Conservation (phyloP, 2,797 vertebrate species). For the Podarcis siculus region DNA sequence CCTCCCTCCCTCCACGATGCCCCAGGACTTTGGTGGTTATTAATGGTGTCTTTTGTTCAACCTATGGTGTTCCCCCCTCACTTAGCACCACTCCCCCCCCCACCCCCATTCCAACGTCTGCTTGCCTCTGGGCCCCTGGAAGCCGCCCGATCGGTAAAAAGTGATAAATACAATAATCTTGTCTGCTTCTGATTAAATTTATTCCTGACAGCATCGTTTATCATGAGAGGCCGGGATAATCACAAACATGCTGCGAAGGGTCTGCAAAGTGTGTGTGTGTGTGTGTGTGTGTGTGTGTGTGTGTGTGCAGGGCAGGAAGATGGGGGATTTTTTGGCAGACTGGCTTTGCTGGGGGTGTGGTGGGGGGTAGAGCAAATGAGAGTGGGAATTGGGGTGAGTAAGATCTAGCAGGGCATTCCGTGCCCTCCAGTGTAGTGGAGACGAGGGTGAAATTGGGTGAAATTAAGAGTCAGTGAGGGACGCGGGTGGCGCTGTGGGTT, state of each 20-base stretch:
- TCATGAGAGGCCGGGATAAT: constrained; percentile 60
- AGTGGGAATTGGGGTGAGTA: neutral
- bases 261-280: neutral
- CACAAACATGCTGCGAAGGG: constrained; percentile 34
- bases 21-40: constrained; percentile 34
- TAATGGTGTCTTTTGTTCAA: constrained; percentile 45
- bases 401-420: neutral
- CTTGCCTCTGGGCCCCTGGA: constrained; percentile 33
- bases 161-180: constrained; percentile 62
- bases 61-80: constrained; percentile 7
- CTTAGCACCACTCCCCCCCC: neutral
- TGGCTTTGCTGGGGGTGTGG: neutral
- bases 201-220: constrained; percentile 67
- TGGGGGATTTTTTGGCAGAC: rapidly evolving
- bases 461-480: neutral
- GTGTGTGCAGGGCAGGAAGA: neutral
- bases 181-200: constrained; percentile 66
- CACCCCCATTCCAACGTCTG: neutral
- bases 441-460: neutral
- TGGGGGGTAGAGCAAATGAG: neutral
- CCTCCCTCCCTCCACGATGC: neutral
- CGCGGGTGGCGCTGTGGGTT: too few relatives aligned
- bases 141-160: constrained; percentile 45
- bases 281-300: neutral
- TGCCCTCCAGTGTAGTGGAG: neutral